These are phyloP conservation scores for Corticium candelabrum DNA, from an alignment of 37 sponge, comb jelly and placozoan species.

Conservation along the genomic window DNA sequence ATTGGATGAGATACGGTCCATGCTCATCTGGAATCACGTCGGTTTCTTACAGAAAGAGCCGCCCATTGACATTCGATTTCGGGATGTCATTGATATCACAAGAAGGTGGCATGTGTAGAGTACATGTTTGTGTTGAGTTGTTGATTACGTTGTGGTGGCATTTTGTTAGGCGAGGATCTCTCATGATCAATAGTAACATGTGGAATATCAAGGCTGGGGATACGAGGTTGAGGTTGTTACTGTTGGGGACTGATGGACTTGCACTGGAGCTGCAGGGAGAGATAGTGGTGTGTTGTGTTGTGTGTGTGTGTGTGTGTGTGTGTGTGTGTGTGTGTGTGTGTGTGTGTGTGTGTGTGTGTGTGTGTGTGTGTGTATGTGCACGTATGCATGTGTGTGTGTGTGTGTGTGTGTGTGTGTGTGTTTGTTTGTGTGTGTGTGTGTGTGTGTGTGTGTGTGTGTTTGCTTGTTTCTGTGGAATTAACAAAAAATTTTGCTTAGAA, in stretches of 20 bases:
- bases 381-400: too few species aligned
- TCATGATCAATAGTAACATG: neutral
- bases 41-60: neutral
- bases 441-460: too few species aligned
- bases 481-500: too few species aligned
- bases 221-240: neutral
- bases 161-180: neutral
- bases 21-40: slow-evolving; percentile 2
- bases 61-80: neutral
- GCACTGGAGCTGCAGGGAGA: neutral
- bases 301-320: too few species aligned
- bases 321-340: neutral
- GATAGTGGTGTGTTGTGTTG: neutral
- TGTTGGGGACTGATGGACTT: neutral
- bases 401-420: too few species aligned
- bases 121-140: too few species aligned
- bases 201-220: neutral
- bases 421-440: too few species aligned
- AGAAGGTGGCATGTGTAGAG: neutral
- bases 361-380: slow-evolving; percentile 3
- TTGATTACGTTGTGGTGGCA: too few species aligned
- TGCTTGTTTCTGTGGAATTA: too few species aligned
- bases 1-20: neutral
- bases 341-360: neutral
- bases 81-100: neutral